These are phyloP conservation scores for Scelioninae gen. 2 DNA, from an alignment of 2,888 invertebrate species.

Conservation along the genomic window DNA sequence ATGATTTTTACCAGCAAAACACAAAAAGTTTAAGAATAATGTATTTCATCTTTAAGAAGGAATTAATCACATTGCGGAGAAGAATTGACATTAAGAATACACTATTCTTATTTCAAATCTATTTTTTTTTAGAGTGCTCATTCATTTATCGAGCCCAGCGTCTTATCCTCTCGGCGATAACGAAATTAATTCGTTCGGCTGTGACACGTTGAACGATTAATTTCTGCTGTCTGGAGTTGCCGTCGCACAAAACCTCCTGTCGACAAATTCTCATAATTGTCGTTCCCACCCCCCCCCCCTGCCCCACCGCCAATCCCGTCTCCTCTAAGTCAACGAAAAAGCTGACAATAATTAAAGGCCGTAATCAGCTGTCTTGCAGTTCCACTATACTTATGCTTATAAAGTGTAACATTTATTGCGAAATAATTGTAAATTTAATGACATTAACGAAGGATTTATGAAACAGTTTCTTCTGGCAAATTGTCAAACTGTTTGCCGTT, in stretches of 20 bases:
- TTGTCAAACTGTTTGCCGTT: no score
- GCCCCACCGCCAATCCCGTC: no score
- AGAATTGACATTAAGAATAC: no score
- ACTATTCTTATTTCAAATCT: no score
- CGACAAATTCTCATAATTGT: conserved; percentile 35
- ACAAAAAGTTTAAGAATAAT: no score
- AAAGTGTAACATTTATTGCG: conserved; percentile 37
- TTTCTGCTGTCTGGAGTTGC: conserved; percentile 10
- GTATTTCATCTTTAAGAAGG: no score
- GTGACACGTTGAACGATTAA: conserved; percentile 19
- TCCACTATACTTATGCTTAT: conserved; percentile 26
- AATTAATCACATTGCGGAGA: no score
- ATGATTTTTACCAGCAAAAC: no score
- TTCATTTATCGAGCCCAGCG: conserved; percentile 1
- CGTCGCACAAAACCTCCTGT: conserved; percentile 12
- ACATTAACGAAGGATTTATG: conserved; percentile 18
- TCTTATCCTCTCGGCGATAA: no score
- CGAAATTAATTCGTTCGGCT: conserved; percentile 26
- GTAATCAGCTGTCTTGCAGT: conserved; percentile 24
- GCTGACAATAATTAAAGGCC: conserved; percentile 30
- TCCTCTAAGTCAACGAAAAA: conserved; percentile 11
- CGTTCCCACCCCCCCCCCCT: background rate
- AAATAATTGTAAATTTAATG: conserved; percentile 43
- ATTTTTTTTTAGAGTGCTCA: no score
- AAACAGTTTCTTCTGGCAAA: conserved; percentile 20